These are phyloP conservation scores for Sericinus montela DNA, from an alignment of 2,888 invertebrate genomes.

Conservation along the genomic window DNA sequence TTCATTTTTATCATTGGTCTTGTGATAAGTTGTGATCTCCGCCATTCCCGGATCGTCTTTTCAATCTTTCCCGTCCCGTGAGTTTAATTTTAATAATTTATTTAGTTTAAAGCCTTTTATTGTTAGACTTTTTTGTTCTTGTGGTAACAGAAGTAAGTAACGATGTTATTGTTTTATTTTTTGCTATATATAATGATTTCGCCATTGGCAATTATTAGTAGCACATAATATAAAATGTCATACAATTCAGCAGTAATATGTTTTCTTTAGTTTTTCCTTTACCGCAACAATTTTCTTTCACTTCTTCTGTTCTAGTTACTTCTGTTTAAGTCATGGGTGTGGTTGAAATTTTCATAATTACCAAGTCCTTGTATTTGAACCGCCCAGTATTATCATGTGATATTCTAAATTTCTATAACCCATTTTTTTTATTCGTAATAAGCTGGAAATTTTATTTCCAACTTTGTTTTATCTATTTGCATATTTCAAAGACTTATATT, in stretches of 20 bases:
- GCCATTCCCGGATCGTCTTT: conserved; percentile 77
- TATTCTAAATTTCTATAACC: no score
- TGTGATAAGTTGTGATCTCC: conserved; percentile 77
- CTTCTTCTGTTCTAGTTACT: background rate
- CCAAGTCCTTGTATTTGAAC: background rate
- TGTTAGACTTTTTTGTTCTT: conserved; percentile 42
- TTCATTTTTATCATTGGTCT: conserved; percentile 77
- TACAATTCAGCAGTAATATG: conserved; percentile 11
- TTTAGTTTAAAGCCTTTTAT: conserved; percentile 32
- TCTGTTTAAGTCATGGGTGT: background rate
- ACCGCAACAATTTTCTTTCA: background rate
- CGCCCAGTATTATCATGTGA: conserved; percentile 12
- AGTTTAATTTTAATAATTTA: conserved; percentile 55
- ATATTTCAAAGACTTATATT: no score
- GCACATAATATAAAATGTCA: conserved; percentile 19
- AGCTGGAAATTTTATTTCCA: no score
- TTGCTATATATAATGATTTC: conserved; percentile 46
- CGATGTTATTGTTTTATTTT: conserved; percentile 26
- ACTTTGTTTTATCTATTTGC: no score
- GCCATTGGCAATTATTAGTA: conserved; percentile 33
- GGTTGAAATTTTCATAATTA: background rate
- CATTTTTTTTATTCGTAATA: no score
- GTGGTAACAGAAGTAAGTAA: conserved; percentile 44
- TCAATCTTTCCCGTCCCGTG: conserved; percentile 72
- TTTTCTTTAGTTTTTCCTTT: background rate